phyloP scores from a whole-genome alignment of 2,113 vertebrate genomes.

The Corythaixoides concolor region DNA sequence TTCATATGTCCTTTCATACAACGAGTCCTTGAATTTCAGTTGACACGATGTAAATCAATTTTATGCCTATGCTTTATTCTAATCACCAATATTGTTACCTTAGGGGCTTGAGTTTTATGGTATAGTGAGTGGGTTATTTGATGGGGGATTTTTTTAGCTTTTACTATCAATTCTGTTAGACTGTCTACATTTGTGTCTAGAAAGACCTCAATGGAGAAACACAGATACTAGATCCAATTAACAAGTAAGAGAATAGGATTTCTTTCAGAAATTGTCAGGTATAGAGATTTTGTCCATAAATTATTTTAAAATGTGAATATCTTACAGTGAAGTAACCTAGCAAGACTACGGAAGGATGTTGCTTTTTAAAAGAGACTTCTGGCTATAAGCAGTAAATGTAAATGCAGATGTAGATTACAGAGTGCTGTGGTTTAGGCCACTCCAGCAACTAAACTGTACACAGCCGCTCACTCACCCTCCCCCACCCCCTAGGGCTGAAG shows the following conservation, averaged over 20 bases:
- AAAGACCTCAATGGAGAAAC: background rate
- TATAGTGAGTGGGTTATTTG: background rate
- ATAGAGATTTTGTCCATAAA: background rate
- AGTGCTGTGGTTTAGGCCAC: too few relatives aligned
- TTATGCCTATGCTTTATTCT: background rate
- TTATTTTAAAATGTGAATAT: background rate
- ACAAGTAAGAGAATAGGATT: background rate
- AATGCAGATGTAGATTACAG: too few relatives aligned
- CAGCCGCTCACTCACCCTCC: too few relatives aligned
- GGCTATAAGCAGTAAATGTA: too few relatives aligned
- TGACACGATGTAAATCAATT: background rate
- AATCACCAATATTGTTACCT: background rate
- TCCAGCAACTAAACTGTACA: too few relatives aligned
- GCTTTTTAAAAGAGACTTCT: background rate
- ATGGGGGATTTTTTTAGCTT: background rate
- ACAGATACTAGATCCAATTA: background rate
- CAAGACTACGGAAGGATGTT: background rate
- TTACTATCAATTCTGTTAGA: background rate
- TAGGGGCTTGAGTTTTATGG: background rate
- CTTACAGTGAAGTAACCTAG: background rate
- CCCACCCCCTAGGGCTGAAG: too few relatives aligned
- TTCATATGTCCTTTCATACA: too few relatives aligned
- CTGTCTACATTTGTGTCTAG: background rate
- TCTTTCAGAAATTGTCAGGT: background rate
- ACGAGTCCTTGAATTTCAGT: background rate